phyloP scores from a whole-genome alignment of 2,113 vertebrate species.

The Brachypteracias leptosomus region DNA sequence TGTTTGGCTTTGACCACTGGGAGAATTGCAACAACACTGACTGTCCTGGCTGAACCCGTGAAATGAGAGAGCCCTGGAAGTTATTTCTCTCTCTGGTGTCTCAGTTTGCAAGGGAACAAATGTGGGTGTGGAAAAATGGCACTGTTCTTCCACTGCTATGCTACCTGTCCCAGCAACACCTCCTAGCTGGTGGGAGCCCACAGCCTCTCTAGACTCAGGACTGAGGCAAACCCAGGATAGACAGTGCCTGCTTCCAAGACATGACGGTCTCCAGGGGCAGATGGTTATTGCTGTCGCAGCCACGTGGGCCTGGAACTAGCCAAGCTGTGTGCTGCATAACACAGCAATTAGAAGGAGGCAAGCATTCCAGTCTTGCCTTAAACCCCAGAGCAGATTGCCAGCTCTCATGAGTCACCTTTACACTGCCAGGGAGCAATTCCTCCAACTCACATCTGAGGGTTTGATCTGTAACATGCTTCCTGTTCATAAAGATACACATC shows the following conservation, averaged over 20 bases:
- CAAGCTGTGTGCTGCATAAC: slow-evolving; percentile 38
- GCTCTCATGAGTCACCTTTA: slow-evolving; percentile 65
- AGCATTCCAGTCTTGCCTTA: slow-evolving; percentile 38
- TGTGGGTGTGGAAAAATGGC: not conserved
- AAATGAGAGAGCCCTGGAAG: not conserved
- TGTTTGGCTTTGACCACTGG: not conserved
- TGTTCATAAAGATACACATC: slow-evolving; percentile 7
- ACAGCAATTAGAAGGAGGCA: slow-evolving; percentile 46
- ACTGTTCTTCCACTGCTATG: not conserved
- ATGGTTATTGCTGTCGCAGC: slow-evolving; percentile 55
- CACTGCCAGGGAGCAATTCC: slow-evolving; percentile 35
- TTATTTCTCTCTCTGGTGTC: not conserved
- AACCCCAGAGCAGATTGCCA: slow-evolving; percentile 20
- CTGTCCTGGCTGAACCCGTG: not conserved
- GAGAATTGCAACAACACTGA: not conserved
- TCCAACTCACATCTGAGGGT: slow-evolving; percentile 35
- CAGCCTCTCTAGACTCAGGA: not conserved
- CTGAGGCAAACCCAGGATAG: slow-evolving; percentile 16
- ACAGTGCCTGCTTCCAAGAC: slow-evolving; percentile 34
- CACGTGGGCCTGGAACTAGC: slow-evolving; percentile 38
- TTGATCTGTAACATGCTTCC: slow-evolving; percentile 20
- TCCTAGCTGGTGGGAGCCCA: not conserved
- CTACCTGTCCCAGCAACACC: not conserved
- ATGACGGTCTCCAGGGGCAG: slow-evolving; percentile 20
- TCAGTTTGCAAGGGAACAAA: not conserved